Evolutionary conservation across 2,113 vertebrate genomes (phyloP).

Genomic region (Lophotis ruficrista): DNA sequence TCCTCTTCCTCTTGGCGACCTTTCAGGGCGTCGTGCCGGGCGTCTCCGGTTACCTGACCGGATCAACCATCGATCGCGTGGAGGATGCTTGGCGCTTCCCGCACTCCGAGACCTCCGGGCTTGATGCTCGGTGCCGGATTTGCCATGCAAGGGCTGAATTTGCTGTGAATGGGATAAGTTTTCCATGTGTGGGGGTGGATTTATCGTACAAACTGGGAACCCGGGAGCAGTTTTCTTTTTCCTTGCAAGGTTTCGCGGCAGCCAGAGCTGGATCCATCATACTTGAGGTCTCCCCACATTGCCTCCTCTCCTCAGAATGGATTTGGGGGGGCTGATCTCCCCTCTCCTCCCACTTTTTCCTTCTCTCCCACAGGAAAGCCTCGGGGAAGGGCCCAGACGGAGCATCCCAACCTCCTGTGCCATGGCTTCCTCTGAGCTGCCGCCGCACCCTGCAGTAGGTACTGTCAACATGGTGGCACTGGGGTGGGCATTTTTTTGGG

Average conservation of each 20-base stretch:
- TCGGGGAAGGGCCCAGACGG: not conserved
- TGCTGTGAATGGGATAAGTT: not conserved
- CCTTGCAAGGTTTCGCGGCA: not conserved
- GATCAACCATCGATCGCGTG: not conserved
- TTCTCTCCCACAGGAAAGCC: constrained; percentile 19
- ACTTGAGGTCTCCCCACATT: not conserved
- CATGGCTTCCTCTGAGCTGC: constrained; percentile 69
- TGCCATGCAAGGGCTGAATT: accelerated
- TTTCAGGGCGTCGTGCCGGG: not conserved
- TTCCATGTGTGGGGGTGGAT: accelerated
- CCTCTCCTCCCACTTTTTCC: not conserved
- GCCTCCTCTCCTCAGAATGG: not conserved
- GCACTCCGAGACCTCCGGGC: not conserved
- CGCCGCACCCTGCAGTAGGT: constrained; percentile 63
- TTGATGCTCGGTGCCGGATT: not conserved
- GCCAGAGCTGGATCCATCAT: not conserved
- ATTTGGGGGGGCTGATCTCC: too few species aligned
- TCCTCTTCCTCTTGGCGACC: not conserved
- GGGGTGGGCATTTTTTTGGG: not conserved
- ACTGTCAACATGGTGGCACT: not conserved
- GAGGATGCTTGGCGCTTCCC: not conserved
- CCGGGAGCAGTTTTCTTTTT: not conserved
- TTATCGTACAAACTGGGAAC: not conserved
- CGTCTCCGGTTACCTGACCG: not conserved
- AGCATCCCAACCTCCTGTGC: not conserved